Evolutionary conservation across 2,113 vertebrate genomes (phyloP), one percentile per base, ranked within the genome.

Genomic region (Mesoclemmys tuberculata): DNA sequence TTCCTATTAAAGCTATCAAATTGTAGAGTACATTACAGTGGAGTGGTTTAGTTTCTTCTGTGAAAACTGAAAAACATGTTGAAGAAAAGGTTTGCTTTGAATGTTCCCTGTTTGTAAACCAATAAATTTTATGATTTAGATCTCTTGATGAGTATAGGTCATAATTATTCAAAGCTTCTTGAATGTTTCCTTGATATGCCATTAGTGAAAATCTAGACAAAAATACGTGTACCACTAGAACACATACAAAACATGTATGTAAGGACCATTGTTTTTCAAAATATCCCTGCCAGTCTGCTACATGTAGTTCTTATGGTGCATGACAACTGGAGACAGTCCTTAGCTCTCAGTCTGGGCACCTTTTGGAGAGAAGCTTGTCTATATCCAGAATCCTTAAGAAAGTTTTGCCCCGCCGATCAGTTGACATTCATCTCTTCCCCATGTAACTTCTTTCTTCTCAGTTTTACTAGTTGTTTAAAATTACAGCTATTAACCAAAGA

Each of bases 1-100:
- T 92, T 95, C 90, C 90, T 7, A 85, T 86, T 79, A 83, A 94
- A 82, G 11, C 46, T 84, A 1, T 89, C 86, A 74, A 78, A 91
- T 79, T 91, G 27, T 83, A 83, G 96, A 95, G 87, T 93, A 74
- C 82, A 26, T 92, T 95, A 96, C 85, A 24, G 35, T 92, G 61
- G 27, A 46, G 82, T 87, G 82, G 54, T 89, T 56, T 80, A 87
- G 74, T 68, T 94, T 90, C 80, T 54, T 51, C 89, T 96, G 61
- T 38, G 88, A 90, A 5, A 83, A 64, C 44, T 82, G 5, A 89
- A 35, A 31, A 16, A 80, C 80, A 49, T 80, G 41, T 93, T 96
- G 95, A 90, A 88, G 44, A 93, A 95, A 92, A 95, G 26, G 24
- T 96, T 95, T 92, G 87, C 80, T 80, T 80, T 54, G 75, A 14